Percentiles rank a stretch among this genome's conserved stretches.
These are phyloP conservation scores for Neodiprion virginianus DNA, from an alignment of 1,140 invertebrate genomes.

Conservation along the genomic window DNA sequence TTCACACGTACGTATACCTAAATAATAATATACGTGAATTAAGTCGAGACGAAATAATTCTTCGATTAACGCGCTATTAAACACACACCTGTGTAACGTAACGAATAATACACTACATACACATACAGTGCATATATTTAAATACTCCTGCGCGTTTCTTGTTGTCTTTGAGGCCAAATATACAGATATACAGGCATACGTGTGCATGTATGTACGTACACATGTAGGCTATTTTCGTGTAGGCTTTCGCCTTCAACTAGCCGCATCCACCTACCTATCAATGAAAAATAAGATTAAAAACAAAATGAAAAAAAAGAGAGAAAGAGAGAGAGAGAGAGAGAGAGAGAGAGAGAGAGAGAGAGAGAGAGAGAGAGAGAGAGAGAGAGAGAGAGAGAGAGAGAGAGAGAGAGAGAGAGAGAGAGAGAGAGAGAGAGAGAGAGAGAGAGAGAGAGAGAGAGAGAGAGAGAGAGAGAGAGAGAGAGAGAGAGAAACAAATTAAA, in stretches of 20 bases:
- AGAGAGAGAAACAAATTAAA: conserved; percentile 13
- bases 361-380: not conserved
- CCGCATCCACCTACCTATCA: not conserved
- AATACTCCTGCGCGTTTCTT: too few species aligned
- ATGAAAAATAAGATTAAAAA: not conserved
- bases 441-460: not conserved
- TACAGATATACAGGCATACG: too few species aligned
- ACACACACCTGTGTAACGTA: too few species aligned
- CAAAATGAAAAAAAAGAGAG: conserved; percentile 24
- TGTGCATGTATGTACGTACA: too few species aligned
- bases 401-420: not conserved
- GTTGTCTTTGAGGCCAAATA: too few species aligned
- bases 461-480: not conserved
- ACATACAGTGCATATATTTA: too few species aligned
- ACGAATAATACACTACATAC: too few species aligned
- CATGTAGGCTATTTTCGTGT: not conserved
- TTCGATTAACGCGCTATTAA: too few species aligned
- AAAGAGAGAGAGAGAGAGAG: not conserved
- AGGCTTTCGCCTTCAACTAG: not conserved
- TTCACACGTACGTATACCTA: too few species aligned
- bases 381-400: not conserved
- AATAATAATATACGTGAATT: too few species aligned
- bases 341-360: not conserved
- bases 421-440: not conserved
- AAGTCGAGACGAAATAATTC: too few species aligned